phyloP scores from a whole-genome alignment of 2,113 vertebrate genomes.

The Ailurus styani region DNA sequence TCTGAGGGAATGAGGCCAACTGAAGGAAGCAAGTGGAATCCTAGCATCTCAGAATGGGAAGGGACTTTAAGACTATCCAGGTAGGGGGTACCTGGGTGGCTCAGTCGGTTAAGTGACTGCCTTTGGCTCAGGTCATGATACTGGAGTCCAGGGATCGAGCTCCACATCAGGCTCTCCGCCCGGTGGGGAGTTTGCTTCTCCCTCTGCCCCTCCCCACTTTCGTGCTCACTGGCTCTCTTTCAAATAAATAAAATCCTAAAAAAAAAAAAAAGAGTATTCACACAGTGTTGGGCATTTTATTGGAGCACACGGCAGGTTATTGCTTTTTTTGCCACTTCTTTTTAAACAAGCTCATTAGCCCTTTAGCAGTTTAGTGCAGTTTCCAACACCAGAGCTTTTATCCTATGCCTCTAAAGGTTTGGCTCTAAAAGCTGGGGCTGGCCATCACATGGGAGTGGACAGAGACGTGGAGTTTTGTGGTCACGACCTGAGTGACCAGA shows the following conservation, averaged over 20 bases:
- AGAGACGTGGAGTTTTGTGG: not conserved
- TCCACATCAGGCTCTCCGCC: rapidly evolving
- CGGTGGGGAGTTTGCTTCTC: not conserved
- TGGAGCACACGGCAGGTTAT: not conserved
- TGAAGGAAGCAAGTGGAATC: rapidly evolving
- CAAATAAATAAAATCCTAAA: no score
- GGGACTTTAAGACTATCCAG: not conserved
- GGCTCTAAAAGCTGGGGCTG: not conserved
- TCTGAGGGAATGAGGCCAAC: rapidly evolving
- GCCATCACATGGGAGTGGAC: not conserved
- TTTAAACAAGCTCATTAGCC: not conserved
- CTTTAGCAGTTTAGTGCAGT: not conserved
- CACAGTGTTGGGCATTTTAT: not conserved
- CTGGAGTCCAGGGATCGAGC: not conserved
- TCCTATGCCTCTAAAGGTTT: not conserved
- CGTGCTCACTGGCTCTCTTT: no score
- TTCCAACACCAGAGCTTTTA: not conserved
- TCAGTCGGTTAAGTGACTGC: not conserved
- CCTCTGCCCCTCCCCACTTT: not conserved
- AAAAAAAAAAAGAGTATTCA: no score
- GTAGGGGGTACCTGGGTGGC: not conserved
- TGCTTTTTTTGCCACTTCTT: not conserved
- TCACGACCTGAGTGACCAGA: not conserved
- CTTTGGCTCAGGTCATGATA: not conserved
- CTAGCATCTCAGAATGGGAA: not conserved